Conservation (phyloP, 2,113 vertebrate species). For the Rhinogobius similis region DNA sequence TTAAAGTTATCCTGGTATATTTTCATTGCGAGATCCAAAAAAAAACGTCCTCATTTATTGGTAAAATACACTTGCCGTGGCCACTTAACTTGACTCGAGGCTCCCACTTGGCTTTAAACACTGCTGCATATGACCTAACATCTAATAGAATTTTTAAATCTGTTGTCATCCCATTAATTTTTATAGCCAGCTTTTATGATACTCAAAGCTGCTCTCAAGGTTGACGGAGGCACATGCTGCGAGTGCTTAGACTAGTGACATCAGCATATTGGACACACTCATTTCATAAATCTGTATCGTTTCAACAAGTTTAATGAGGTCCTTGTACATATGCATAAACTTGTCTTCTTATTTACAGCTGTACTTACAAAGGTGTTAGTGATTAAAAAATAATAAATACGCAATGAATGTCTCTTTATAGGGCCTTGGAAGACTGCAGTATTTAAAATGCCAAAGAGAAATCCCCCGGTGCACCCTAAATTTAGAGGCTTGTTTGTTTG, state of each 20-base stretch:
- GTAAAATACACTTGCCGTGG: too few species aligned
- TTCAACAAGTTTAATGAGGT: not conserved
- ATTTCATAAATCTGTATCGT: not conserved
- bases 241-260: not conserved
- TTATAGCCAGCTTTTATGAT: not conserved
- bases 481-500: not conserved
- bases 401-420: not conserved
- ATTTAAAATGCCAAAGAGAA: not conserved
- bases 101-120: too few species aligned
- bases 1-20: too few species aligned
- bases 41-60: too few species aligned
- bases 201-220: not conserved
- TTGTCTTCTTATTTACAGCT: not conserved
- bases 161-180: not conserved
- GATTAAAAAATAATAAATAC: not conserved
- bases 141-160: too few species aligned
- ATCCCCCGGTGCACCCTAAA: not conserved
- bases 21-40: too few species aligned
- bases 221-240: not conserved
- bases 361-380: not conserved
- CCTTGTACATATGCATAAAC: not conserved
- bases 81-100: too few species aligned
- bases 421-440: not conserved
- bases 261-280: not conserved
- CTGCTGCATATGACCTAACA: too few species aligned